These are phyloP conservation scores for Tolmerus cingulatus DNA, from an alignment of 2,888 invertebrate genomes.

Conservation along the genomic window DNA sequence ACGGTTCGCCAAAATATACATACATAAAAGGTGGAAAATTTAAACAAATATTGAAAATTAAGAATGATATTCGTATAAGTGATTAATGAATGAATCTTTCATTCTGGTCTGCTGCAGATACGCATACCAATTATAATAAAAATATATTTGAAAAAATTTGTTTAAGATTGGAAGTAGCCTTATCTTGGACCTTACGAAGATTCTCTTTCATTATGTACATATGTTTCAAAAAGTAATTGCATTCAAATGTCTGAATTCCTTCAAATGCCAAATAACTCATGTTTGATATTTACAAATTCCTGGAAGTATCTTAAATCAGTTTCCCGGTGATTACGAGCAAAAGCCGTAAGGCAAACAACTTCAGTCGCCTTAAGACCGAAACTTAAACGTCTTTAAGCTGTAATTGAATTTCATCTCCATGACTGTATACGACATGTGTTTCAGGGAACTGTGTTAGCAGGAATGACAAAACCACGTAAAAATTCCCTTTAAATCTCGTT, in stretches of 20 bases:
- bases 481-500: slow-evolving; percentile 18
- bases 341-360: not conserved
- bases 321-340: not conserved
- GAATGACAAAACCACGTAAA: slow-evolving; percentile 25
- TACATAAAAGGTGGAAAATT: no score
- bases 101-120: no score
- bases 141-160: no score
- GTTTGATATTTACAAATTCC: not conserved
- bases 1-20: no score
- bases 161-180: no score
- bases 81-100: no score
- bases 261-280: not conserved
- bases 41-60: no score
- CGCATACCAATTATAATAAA: no score
- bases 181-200: no score
- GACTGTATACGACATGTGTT: not conserved
- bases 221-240: no score
- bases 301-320: not conserved
- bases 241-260: not conserved
- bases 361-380: not conserved
- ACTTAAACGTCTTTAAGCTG: not conserved
- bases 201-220: no score
- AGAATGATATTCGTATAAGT: no score
- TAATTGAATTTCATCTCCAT: slow-evolving; percentile 4
- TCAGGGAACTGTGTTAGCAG: not conserved